Base-by-base conservation (phyloP, 1,140 invertebrate genomes). In the Drosophila subobscura region DNA sequence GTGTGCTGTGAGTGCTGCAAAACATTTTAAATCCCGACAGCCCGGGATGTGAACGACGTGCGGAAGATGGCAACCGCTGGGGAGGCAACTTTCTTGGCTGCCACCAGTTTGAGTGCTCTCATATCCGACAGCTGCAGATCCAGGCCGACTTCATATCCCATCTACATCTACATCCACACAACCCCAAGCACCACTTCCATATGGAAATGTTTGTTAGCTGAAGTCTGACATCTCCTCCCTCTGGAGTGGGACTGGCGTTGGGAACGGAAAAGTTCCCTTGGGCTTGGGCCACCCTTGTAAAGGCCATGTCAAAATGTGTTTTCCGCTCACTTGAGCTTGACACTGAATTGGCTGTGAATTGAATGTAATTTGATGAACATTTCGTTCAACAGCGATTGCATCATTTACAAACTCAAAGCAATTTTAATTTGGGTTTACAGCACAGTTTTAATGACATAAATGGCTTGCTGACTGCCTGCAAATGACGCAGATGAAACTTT, bases 1-100 rank as follows among this genome's bases (percentile, higher is more conserved):
- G 3, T 25, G 6, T 33, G 52, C 52, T 47, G 45, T n/a, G 49
- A 42, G 44, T 70, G 72, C 66, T 12, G 33, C 33, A 37, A 12
- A 37, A 46, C 50, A 71, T 74, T 78, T 83, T 63, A 52, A 78
- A 65, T 81, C 67, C 63, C 66, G 72, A 54, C 52, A 52, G 29
- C n/a, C n/a, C 2, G 56, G 50, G 64, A 51, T 68, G 14, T 25
- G 42, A 58, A 45, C 46, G 50, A 12, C 57, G 37, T 14, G 20
- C 33, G 23, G 37, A 52, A 16, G 60, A 61, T 46, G 16, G 16
- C 16, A 20, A 20, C 16, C 16, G 63, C 49, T 61, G 66, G 59
- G 58, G 65, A 75, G 61, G 74, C 79, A 83, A 81, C 79, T 81
- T 81, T 83, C 70, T 71, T 74, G 72, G 64, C 46, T 49, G n/a